Evolutionary conservation across 2,797 vertebrate species (phyloP), one percentile per base, ranked within the genome.

Genomic region (Caiman crocodilus): DNA sequence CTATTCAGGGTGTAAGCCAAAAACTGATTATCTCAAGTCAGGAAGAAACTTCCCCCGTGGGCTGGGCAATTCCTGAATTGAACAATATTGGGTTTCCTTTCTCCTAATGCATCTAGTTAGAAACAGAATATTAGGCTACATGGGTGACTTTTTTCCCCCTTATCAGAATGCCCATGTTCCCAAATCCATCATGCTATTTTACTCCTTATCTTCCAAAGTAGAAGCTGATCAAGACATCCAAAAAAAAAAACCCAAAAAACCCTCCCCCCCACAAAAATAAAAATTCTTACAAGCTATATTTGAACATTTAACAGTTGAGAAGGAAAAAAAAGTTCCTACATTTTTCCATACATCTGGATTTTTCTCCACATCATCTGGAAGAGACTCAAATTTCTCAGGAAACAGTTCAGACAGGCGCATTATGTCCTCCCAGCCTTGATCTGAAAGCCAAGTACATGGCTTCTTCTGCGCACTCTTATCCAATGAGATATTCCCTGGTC

Each of bases 361-460:
- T 6, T 96, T 96, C 92, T 99, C 98, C 17, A 99, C 95, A 16
- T 99, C 98, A n/a, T 98, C 97, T 73, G 98, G 98, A 94, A 99
- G 98, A 26, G 95, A 96, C 71, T 97, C 98, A 89, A 99, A 99
- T 78, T 96, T 71, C 5, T 98, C 96, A 15, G 98, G 98, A 95
- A 99, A 99, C 42, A 98, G 91, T 87, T 99, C 98, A 59, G 98
- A 98, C 4, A 99, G 96, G 73, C 97, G 98, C 14, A 99, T 97
- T 7, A 99, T 96, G 81, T 99, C 99, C 91, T 99, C 99, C 99
- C 99, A 99, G 85, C 99, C 98, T 97, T 99, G 99, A 95, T 99
- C 98, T 16, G 98, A 97, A 84, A 99, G 96, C 99, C 99, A 99
- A 15, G 96, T 8, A 5, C 96, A 99, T 0, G 98, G 98, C 92